Percentiles rank a stretch among this genome's conserved stretches.
Evolutionary conservation across 2,888 invertebrate genomes (phyloP).

Genomic region (Lingula anatina): DNA sequence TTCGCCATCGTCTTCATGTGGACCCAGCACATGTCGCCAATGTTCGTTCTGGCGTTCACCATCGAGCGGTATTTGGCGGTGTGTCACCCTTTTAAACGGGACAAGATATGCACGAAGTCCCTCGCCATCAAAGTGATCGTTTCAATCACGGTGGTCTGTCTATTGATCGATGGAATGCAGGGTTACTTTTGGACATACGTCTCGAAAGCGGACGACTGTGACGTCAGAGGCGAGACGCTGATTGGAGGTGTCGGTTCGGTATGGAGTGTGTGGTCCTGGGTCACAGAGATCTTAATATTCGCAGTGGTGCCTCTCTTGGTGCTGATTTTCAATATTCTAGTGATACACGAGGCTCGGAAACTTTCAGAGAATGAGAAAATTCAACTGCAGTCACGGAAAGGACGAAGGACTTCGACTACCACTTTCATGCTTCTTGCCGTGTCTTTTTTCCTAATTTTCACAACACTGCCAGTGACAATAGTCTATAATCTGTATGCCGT

Average conservation of each 20-base stretch:
- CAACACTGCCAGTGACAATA: conserved; percentile 44
- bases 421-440: conserved; percentile 48
- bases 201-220: not conserved
- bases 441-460: conserved; percentile 46
- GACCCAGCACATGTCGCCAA: conserved; percentile 44
- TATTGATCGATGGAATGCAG: conserved; percentile 36
- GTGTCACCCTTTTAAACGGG: conserved; percentile 48
- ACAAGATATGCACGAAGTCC: conserved; percentile 37
- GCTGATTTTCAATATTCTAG: conserved; percentile 45
- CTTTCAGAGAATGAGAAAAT: too few relatives aligned
- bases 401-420: conserved; percentile 19
- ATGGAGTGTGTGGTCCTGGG: conserved; percentile 45
- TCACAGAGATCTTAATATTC: conserved; percentile 45
- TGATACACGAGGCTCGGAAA: conserved; percentile 42
- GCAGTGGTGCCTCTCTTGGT: conserved; percentile 43
- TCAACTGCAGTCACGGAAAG: too few relatives aligned
- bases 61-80: conserved; percentile 49
- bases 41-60: conserved; percentile 49
- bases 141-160: conserved; percentile 23
- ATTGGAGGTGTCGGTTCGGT: conserved; percentile 24
- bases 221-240: conserved; percentile 21
- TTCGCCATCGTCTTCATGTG: conserved; percentile 43
- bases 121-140: conserved; percentile 37
- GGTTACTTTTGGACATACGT: conserved; percentile 43
- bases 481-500: conserved; percentile 31